Evolutionary conservation across 2,888 invertebrate species (phyloP).

Genomic region (Callyntrura guangdongensis): DNA sequence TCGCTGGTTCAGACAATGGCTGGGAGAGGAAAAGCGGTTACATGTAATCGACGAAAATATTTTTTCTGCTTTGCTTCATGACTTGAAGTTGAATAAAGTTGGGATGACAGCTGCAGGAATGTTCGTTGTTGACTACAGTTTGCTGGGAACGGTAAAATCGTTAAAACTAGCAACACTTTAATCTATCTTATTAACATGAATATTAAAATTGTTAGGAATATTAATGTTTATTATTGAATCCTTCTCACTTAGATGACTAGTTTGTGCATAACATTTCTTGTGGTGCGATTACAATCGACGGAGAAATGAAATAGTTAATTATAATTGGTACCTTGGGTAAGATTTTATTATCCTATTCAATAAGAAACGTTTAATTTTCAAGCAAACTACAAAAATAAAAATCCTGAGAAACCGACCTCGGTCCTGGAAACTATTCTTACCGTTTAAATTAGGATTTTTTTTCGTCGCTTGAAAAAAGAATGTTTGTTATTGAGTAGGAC

Average conservation of each 20-base stretch:
- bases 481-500: no score
- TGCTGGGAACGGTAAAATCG: slow-evolving; percentile 50
- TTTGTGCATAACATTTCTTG: not conserved
- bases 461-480: no score
- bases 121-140: slow-evolving; percentile 43
- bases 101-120: slow-evolving; percentile 60
- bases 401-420: no score
- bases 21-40: not conserved
- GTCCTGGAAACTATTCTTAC: no score
- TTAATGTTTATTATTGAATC: not conserved
- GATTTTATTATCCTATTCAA: no score
- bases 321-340: no score
- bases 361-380: no score
- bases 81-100: slow-evolving; percentile 30
- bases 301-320: not conserved
- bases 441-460: no score
- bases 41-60: not conserved
- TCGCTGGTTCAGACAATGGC: slow-evolving; percentile 16
- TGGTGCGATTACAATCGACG: not conserved
- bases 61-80: slow-evolving; percentile 7
- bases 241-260: not conserved
- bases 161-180: no score
- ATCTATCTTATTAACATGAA: not conserved
- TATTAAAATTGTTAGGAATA: not conserved
- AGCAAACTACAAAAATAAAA: no score